These are phyloP conservation scores for Neoarius graeffei DNA, from an alignment of 2,113 vertebrate species.

Conservation along the genomic window DNA sequence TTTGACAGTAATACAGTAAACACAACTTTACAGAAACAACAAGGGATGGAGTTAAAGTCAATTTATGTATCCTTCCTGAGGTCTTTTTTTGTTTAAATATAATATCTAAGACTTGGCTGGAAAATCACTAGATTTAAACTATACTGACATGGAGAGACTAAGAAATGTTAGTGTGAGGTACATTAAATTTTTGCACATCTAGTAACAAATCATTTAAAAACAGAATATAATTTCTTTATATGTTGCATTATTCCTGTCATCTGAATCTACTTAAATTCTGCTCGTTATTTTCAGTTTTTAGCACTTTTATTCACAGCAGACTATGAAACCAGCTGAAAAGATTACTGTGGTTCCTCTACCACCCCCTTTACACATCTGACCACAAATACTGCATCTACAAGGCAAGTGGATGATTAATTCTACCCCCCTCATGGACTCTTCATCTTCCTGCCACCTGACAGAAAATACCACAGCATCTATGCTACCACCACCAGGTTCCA, in stretches of 20 bases:
- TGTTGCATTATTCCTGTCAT: neutral
- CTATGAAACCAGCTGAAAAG: neutral
- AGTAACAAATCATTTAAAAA: neutral
- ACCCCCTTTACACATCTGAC: neutral
- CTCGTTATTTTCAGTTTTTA: neutral
- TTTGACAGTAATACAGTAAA: neutral
- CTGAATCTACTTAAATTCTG: neutral
- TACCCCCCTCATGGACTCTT: neutral
- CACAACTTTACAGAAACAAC: neutral
- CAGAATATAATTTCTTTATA: neutral
- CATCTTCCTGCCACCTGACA: neutral
- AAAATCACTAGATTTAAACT: neutral
- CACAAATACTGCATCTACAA: neutral
- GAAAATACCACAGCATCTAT: neutral
- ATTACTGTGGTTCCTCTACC: neutral
- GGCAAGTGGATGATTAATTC: neutral
- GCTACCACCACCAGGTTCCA: neutral
- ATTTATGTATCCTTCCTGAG: neutral
- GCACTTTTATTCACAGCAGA: neutral
- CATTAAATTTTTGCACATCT: neutral
- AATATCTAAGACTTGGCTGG: neutral
- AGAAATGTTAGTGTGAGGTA: neutral
- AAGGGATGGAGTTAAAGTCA: neutral
- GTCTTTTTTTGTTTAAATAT: neutral
- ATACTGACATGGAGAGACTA: neutral